phyloP scores from a whole-genome alignment of 2,888 invertebrate genomes.

The Ethmia dodecea region DNA sequence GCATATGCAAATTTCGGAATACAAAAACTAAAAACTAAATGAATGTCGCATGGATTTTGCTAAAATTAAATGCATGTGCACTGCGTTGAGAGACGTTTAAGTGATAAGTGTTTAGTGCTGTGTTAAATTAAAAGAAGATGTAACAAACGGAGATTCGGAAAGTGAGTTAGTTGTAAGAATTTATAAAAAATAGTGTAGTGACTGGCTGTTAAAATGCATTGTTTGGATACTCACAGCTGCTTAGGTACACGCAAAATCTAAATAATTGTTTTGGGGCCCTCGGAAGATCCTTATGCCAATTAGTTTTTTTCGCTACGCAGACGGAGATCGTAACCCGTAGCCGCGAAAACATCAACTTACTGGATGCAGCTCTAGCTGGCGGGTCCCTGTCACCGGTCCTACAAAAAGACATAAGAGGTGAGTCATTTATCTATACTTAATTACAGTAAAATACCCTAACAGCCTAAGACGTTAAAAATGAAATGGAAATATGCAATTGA shows the following conservation, averaged over 20 bases:
- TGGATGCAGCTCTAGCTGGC: slow-evolving; percentile 82
- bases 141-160: slow-evolving; percentile 19
- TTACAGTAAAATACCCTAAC: background rate
- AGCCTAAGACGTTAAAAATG: background rate
- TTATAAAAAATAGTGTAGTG: background rate
- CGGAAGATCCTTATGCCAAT: too few species aligned
- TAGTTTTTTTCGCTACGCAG: slow-evolving; percentile 68
- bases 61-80: slow-evolving; percentile 2
- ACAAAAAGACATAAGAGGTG: slow-evolving; percentile 80
- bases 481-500: slow-evolving; percentile 15
- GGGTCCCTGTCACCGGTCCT: slow-evolving; percentile 72
- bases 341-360: slow-evolving; percentile 89
- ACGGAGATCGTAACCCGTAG: slow-evolving; percentile 91
- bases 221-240: too few species aligned
- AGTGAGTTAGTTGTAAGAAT: slow-evolving; percentile 34
- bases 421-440: slow-evolving; percentile 26
- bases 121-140: slow-evolving; percentile 19
- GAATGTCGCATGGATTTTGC: slow-evolving; percentile 1
- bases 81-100: slow-evolving; percentile 1
- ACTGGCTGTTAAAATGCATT: too few species aligned
- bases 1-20: background rate
- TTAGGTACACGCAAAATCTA: too few species aligned
- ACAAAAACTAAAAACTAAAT: background rate
- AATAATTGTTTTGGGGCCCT: too few species aligned
- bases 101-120: slow-evolving; percentile 18